These are phyloP conservation scores for Junonia oenone DNA, from an alignment of 2,888 invertebrate genomes.

Conservation along the genomic window DNA sequence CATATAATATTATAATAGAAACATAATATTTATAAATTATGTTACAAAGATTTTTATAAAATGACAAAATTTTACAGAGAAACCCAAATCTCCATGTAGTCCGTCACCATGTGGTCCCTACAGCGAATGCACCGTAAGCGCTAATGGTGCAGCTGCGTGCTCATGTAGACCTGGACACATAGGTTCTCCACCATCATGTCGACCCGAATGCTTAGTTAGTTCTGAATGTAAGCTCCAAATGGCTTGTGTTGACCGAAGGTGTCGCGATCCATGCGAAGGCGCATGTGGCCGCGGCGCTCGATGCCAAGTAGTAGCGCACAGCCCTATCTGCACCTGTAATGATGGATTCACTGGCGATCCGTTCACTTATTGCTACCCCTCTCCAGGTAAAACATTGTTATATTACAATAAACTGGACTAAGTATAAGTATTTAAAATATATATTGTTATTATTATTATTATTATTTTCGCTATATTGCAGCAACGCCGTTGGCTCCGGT, in stretches of 20 bases:
- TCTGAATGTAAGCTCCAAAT: constrained; percentile 84
- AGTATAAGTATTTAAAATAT: no score
- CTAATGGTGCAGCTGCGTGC: constrained; percentile 81
- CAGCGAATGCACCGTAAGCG: constrained; percentile 79
- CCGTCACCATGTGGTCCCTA: constrained; percentile 90
- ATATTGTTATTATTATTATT: no score
- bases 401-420: no score
- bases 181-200: constrained; percentile 86
- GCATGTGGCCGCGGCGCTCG: constrained; percentile 85
- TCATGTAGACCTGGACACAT: constrained; percentile 85
- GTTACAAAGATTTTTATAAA: constrained; percentile 6
- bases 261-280: constrained; percentile 86
- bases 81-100: constrained; percentile 75
- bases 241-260: constrained; percentile 85
- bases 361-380: constrained; percentile 81
- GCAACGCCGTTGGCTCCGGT: constrained; percentile 42
- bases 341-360: constrained; percentile 85
- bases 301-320: constrained; percentile 86
- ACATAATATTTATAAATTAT: not conserved
- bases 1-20: no score
- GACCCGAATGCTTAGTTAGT: constrained; percentile 87
- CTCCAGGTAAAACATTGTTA: constrained; percentile 82
- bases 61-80: constrained; percentile 31
- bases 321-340: constrained; percentile 86
- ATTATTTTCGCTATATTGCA: constrained; percentile 26